These are phyloP conservation scores for Ptychochromis oligacanthus DNA, from an alignment of 2,113 vertebrate genomes.

Conservation along the genomic window DNA sequence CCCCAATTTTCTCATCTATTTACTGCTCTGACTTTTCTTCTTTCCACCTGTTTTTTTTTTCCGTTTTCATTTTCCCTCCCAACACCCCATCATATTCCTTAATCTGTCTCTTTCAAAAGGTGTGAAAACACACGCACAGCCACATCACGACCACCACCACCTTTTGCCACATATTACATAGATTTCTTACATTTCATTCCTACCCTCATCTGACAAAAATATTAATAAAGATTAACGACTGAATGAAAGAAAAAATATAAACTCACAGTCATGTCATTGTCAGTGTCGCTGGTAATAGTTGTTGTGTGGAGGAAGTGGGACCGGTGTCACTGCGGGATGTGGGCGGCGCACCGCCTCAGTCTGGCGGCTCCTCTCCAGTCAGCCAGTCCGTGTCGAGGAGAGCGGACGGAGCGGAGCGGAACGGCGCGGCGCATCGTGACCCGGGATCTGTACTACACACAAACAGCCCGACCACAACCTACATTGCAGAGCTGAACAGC, in stretches of 20 bases:
- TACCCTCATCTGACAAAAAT: background rate
- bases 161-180: background rate
- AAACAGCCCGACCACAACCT: background rate
- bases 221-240: background rate
- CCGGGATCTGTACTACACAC: conserved; percentile 22
- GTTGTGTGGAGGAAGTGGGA: conserved; percentile 28
- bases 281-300: background rate
- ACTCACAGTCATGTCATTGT: background rate
- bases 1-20: no score
- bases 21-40: no score
- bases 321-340: conserved; percentile 29
- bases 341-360: conserved; percentile 55
- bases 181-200: background rate
- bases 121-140: no score
- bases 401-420: conserved; percentile 48
- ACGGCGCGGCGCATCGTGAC: conserved; percentile 39
- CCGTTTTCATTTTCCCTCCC: no score
- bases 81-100: no score
- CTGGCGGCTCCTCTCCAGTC: conserved; percentile 23
- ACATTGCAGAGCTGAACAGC: background rate
- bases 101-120: no score
- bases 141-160: no score
- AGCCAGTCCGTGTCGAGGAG: conserved; percentile 32
- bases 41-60: no score
- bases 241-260: background rate